Evolutionary conservation across 2,888 invertebrate species (phyloP), one percentile per base, ranked within the genome.

Genomic region (Chrysina gloriosa): DNA sequence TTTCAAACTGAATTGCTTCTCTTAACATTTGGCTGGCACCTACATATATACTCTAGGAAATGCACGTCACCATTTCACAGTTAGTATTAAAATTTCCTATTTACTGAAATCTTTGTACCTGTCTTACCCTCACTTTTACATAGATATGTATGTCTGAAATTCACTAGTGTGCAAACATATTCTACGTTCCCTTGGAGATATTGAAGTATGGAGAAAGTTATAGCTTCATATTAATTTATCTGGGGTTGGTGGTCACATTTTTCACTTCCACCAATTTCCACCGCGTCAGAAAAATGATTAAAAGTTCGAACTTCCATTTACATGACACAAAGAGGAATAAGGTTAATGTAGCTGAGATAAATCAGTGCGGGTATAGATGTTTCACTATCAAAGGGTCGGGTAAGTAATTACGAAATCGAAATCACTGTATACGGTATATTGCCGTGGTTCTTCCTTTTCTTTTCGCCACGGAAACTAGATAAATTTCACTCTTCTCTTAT

Each of bases 401-500:
- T 70, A 71, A 71, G 70, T 72, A 72, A 70, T 72, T 72, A 72
- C 68, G 54, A 70, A 70, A 61, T 42, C 58, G 42, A 42, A 45
- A 61, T 61, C 42, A 27, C 58, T 45, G 27, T 7, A 27, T 61
- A 16, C 4, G 31, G 23, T 36, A 11, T 52, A 14, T 16, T n/a
- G 7, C 36, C 36, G n/a, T 21, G 2, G 36, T 56, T 34, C 4
- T n/a, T 39, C 19, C 5, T 36, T n/a, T 36, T 11, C 31, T 19
- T 19, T 52, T 9, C 52, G 11, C 11, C 7, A 29, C 29, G 29
- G 6, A n/a, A 23, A 27, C 7, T 45, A 2, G 21, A 45, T 45
- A 45, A 45, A 3, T 45, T 9, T 45, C 45, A 21, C 45, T 21
- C 16, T 19, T 9, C 6, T 7, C 21, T 9, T 31, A 31, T n/a